Base-by-base conservation (phyloP, 2,888 invertebrate species). In the Euplagia quadripunctaria region DNA sequence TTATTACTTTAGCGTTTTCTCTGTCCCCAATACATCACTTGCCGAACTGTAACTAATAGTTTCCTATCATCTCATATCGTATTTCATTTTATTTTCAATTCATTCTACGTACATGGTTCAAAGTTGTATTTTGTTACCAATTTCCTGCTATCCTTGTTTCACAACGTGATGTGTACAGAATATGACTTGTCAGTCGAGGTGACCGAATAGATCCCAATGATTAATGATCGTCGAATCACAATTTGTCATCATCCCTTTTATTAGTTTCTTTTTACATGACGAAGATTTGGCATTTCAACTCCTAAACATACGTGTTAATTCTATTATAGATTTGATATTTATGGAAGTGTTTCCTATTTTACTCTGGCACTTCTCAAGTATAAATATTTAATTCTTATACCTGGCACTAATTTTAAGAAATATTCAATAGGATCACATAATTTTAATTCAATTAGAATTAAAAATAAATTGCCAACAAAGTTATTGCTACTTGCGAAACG, bases 201-300 rank as follows among this genome's bases (percentile, higher is more conserved):
- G 43, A 46, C 43, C 43, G 9, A 46, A 46, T 31, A 31, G 31
- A 46, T 75, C 72, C 58, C 73, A 58, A 72, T 73, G 77, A 71
- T 77, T 74, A 79, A 68, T 72, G 64, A 4, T 66, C n/a, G 55
- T n/a, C 20, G 31, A 66, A 46, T 49, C 64, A 43, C 64, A 43
- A 43, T 64, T 64, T 43, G 64, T 64, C 42, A 64, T 43, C 17
- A 42, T 31, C 31, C 31, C 11, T n/a, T 9, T 43, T 43, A 43
- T 42, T n/a, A 43, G 4, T 43, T 64, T 43, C n/a, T 55, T n/a
- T n/a, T n/a, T 17, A n/a, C 55, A 8, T 17, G 7, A n/a, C 55
- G 55, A 9, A 3, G n/a, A n/a, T n/a, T 55, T 55, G 55, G 9
- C 55, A n/a, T 17, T 55, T n/a, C n/a, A 8, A 31, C 31, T 31